phyloP scores from a whole-genome alignment of 1,140 invertebrate species.

The Nasonia giraulti region DNA sequence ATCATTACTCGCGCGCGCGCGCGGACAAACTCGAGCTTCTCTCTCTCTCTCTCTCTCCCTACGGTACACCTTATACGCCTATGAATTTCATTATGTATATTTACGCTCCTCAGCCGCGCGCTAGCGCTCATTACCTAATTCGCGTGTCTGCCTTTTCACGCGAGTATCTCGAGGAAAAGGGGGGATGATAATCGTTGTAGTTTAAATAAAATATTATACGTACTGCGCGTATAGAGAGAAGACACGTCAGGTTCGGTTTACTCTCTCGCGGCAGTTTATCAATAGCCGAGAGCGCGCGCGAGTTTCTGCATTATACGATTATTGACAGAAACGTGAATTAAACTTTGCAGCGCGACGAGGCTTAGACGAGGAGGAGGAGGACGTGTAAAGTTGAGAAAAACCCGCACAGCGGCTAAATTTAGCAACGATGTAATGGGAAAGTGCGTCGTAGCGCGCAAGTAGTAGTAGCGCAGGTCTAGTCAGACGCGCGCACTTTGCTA shows the following conservation, averaged over 20 bases:
- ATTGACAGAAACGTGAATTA: constrained; percentile 26
- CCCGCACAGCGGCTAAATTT: not conserved
- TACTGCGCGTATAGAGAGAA: no score
- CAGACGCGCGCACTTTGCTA: not conserved
- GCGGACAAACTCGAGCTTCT: not conserved
- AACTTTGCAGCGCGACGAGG: not conserved
- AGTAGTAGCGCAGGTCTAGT: not conserved
- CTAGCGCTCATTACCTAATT: not conserved
- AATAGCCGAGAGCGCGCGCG: not conserved
- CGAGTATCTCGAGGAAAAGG: not conserved
- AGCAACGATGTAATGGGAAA: constrained; percentile 4
- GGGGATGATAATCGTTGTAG: not conserved
- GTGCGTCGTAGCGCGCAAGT: not conserved
- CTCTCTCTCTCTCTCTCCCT: not conserved
- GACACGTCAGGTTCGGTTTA: not conserved
- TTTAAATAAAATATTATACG: no score
- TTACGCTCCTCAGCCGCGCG: not conserved
- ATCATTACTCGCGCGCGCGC: constrained; percentile 6
- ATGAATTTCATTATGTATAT: not conserved
- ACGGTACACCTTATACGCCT: not conserved
- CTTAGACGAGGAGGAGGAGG: no score
- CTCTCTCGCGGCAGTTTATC: not conserved
- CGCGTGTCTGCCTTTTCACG: not conserved
- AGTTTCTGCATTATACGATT: constrained; percentile 5
- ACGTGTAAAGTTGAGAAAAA: not conserved